Evolutionary conservation across 2,888 invertebrate species (phyloP).

Genomic region (Tenthredo distinguenda): DNA sequence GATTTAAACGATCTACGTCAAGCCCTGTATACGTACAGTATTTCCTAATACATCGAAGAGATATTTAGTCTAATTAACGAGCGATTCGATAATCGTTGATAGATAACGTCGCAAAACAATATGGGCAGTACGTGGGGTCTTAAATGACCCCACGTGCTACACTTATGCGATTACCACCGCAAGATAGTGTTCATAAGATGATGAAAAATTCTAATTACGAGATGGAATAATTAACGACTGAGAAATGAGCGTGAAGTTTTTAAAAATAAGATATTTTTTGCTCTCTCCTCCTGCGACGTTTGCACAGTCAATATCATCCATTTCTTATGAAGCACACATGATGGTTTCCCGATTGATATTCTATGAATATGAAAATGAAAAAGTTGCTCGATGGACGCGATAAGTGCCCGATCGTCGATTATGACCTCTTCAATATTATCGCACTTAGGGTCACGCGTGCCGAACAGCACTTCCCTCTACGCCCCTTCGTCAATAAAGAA

Average conservation of each 20-base stretch:
- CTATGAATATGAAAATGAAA: too few relatives aligned
- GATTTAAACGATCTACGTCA: not conserved
- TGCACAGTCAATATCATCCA: too few relatives aligned
- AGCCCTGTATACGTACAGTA: not conserved
- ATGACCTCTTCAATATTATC: slow-evolving; percentile 29
- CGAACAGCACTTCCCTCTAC: slow-evolving; percentile 15
- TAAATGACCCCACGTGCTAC: not conserved
- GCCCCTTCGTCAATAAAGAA: not conserved
- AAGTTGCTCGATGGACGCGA: not conserved
- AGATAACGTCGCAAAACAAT: not conserved
- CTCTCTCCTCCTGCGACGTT: too few relatives aligned
- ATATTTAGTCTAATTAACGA: slow-evolving; percentile 6
- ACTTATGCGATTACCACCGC: not conserved
- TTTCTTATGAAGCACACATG: too few relatives aligned
- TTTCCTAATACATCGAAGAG: not conserved
- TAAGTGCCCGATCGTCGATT: slow-evolving; percentile 22
- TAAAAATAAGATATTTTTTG: not conserved
- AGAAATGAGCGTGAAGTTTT: not conserved
- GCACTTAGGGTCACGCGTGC: slow-evolving; percentile 35
- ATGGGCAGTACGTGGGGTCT: not conserved
- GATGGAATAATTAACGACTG: not conserved
- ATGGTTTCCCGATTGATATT: too few relatives aligned
- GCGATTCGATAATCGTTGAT: not conserved
- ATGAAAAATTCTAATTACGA: not conserved
- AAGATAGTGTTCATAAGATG: not conserved